Evolutionary conservation across 2,888 invertebrate species (phyloP), one percentile per base, ranked within the genome.

Genomic region (Gisinianus flammeolus): DNA sequence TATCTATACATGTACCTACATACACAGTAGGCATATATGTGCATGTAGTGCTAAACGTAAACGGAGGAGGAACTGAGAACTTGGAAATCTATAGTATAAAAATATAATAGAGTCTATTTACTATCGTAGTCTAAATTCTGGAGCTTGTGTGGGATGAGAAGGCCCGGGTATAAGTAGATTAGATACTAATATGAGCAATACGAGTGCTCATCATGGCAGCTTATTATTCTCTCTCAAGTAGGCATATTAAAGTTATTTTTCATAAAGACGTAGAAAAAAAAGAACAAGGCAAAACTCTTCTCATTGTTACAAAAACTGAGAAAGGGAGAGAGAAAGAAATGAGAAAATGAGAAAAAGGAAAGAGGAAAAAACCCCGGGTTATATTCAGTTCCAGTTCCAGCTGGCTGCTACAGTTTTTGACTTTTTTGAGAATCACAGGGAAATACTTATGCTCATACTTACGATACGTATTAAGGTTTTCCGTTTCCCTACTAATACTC

Each of bases 221-320:
- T 76, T 76, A 76, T 76, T 69, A 76, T 76, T 76, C 76, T 76
- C 56, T 76, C 56, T 76, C 56, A 68, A 76, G 56, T 52, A 52
- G 54, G 58, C 30, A 69, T 69, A 69, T 76, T 76, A 58, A 35
- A 76, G 56, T 56, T 76, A 76, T 76, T 76, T 76, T 52, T 76
- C 76, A 68, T 56, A 56, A 33, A 28, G 62, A 54, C 54, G 22
- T n/a, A 58, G 26, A 22, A 69, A 26, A 52, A 69, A 52, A 44
- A 33, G 26, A 28, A 56, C 30, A 28, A 5, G 24, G n/a, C 24
- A 44, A 26, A 58, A 24, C 24, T 24, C 28, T 8, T 30, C 66
- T 10, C 66, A 66, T 66, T 66, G 66, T 71, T 52, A 54, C 22
- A 52, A 35, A 26, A 69, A 30, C 31, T 12, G 28, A 66, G 67